Evolutionary conservation across 1,140 invertebrate species (phyloP).

Genomic region (Drosophila nasuta): DNA sequence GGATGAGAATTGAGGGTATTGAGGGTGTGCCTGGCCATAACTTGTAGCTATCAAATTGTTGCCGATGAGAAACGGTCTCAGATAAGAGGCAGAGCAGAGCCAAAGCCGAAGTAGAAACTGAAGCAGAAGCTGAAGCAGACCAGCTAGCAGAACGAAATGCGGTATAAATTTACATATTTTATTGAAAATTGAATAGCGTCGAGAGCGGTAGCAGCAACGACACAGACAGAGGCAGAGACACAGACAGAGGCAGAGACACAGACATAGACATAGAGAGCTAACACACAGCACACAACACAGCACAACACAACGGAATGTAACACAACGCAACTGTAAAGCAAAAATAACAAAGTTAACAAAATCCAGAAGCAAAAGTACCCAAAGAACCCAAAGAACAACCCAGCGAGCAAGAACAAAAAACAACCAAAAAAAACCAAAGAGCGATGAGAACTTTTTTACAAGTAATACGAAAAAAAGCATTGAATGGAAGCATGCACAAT

Average conservation of each 20-base stretch:
- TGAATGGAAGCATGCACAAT: constrained; percentile 71
- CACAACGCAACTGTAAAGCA: constrained; percentile 44
- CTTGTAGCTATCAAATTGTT: constrained; percentile 79
- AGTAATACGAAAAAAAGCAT: constrained; percentile 67
- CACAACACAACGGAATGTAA: constrained; percentile 1
- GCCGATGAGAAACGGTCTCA: constrained; percentile 57
- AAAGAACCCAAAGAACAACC: constrained; percentile 31
- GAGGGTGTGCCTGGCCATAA: constrained; percentile 51
- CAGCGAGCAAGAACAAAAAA: constrained; percentile 44
- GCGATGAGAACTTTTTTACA: constrained; percentile 50
- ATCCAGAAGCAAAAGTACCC: constrained; percentile 68
- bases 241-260: too few species aligned
- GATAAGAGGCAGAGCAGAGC: constrained; percentile 42
- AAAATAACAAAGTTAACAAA: constrained; percentile 80
- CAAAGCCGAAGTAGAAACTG: constrained; percentile 1
- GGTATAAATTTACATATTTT: constrained; percentile 82
- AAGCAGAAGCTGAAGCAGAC: constrained; percentile 13
- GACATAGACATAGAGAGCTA: constrained; percentile 31
- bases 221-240: too few species aligned
- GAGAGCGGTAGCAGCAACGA: constrained; percentile 26
- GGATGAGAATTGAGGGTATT: background rate
- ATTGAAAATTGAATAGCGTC: constrained; percentile 79
- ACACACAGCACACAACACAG: constrained; percentile 23
- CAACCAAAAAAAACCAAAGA: constrained; percentile 30
- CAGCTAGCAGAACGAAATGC: constrained; percentile 63